phyloP scores from a whole-genome alignment of 2,797 vertebrate species.

The Arrhamphus sclerolepis region DNA sequence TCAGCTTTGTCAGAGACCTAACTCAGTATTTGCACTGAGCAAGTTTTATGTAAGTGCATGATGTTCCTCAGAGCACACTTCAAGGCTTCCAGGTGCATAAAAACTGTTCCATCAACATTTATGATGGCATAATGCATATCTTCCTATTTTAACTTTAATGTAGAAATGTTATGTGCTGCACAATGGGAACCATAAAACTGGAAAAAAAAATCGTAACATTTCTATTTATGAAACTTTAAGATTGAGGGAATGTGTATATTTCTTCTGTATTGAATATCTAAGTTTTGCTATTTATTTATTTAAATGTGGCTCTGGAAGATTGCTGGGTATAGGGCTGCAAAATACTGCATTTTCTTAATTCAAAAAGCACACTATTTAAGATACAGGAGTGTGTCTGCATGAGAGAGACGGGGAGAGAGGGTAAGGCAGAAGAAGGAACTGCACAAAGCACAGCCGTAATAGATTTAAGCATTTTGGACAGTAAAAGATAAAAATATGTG shows the following conservation, averaged over 20 bases:
- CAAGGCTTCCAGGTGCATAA: neutral
- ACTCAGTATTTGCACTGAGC: neutral
- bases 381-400: too few species aligned
- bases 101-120: conserved; percentile 7
- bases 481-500: too few species aligned
- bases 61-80: conserved; percentile 11
- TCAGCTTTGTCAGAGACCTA: neutral
- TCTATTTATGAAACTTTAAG: too few species aligned
- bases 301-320: neutral
- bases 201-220: too few species aligned
- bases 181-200: too few species aligned
- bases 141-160: neutral
- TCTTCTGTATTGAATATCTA: too few species aligned
- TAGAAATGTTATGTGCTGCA: too few species aligned
- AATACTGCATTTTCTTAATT: neutral
- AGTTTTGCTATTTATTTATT: neutral
- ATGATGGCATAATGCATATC: neutral
- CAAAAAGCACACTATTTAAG: neutral
- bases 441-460: too few species aligned
- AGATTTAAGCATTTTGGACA: too few species aligned
- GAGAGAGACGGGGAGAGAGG: too few species aligned
- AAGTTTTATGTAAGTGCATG: conserved; percentile 4
- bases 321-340: neutral
- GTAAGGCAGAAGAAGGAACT: too few species aligned
- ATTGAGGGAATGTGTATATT: too few species aligned